Evolutionary conservation across 2,797 vertebrate genomes (phyloP).

Genomic region (Aplochiton taeniatus): DNA sequence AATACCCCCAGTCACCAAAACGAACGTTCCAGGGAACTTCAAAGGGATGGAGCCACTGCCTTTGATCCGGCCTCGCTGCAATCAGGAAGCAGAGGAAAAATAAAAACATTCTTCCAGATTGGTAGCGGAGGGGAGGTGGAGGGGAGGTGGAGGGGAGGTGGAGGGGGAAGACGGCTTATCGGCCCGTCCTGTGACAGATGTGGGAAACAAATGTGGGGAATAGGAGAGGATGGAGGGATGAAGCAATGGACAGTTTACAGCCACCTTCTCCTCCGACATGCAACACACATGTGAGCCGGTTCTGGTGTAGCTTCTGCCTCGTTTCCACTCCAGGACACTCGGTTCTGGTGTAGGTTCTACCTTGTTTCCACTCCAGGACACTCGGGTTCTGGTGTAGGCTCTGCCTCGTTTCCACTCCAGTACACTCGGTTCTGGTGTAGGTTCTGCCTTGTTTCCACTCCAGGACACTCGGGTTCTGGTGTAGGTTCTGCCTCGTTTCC

Average conservation of each 20-base stretch:
- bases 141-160: not conserved
- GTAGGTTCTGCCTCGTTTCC: too few relatives aligned
- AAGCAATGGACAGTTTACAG: constrained; percentile 56
- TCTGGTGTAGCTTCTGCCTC: constrained; percentile 46
- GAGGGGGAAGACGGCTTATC: too few relatives aligned
- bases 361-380: too few relatives aligned
- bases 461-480: too few relatives aligned
- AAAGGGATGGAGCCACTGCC: constrained; percentile 62
- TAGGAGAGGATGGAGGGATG: constrained; percentile 50
- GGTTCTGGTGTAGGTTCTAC: constrained; percentile 32
- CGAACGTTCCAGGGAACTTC: constrained; percentile 59
- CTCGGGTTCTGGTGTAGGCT: too few relatives aligned
- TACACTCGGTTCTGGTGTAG: too few relatives aligned
- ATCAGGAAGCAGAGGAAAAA: constrained; percentile 69
- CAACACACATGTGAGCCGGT: constrained; percentile 54
- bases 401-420: too few relatives aligned
- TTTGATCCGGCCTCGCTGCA: constrained; percentile 71
- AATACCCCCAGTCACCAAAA: constrained; percentile 61
- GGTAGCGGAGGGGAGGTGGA: constrained; percentile 20
- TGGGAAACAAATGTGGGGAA: constrained; percentile 51
- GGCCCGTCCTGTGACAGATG: constrained; percentile 8
- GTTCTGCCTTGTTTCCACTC: too few relatives aligned
- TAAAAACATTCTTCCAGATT: constrained; percentile 72
- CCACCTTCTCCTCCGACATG: constrained; percentile 32
- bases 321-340: constrained; percentile 42